A percentile compares a stretch with the other conserved stretches of the same genome.
phyloP scores from a whole-genome alignment of 2,113 vertebrate species.

The Ptilorrhoa leucosticta region DNA sequence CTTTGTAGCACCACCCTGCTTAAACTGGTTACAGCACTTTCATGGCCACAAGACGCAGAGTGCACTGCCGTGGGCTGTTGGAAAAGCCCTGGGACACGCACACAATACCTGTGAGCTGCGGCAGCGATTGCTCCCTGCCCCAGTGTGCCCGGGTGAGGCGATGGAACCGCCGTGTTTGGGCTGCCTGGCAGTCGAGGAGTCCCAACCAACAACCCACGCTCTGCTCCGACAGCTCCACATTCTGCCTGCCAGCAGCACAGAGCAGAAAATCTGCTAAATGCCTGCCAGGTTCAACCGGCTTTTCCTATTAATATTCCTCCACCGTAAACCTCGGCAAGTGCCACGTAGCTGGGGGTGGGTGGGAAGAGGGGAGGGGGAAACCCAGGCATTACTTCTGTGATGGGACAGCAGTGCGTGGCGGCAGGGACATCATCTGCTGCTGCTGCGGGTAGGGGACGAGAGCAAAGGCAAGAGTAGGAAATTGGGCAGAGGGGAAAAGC shows the following conservation, averaged over 20 bases:
- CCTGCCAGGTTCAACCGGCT: neutral
- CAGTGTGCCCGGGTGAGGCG: neutral
- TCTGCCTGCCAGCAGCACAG: neutral
- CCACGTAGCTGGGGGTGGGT: neutral
- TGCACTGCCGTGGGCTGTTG: neutral
- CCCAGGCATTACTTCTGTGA: neutral
- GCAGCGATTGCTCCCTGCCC: neutral
- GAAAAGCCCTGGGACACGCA: neutral
- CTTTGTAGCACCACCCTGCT: neutral
- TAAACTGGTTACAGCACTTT: neutral
- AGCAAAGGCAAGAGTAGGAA: neutral
- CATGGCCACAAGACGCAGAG: neutral
- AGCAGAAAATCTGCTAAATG: neutral
- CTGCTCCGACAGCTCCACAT: neutral
- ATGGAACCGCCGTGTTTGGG: rapidly evolving
- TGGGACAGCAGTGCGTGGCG: rapidly evolving
- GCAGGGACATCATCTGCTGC: neutral
- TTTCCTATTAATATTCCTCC: neutral
- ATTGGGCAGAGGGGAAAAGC: neutral
- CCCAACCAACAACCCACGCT: neutral
- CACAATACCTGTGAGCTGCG: neutral
- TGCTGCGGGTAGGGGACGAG: neutral
- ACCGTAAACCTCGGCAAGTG: neutral
- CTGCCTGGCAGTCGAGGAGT: neutral
- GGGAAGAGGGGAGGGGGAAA: neutral